Conservation (phyloP, 2,888 invertebrate species). For the Antheraea yamamai region DNA sequence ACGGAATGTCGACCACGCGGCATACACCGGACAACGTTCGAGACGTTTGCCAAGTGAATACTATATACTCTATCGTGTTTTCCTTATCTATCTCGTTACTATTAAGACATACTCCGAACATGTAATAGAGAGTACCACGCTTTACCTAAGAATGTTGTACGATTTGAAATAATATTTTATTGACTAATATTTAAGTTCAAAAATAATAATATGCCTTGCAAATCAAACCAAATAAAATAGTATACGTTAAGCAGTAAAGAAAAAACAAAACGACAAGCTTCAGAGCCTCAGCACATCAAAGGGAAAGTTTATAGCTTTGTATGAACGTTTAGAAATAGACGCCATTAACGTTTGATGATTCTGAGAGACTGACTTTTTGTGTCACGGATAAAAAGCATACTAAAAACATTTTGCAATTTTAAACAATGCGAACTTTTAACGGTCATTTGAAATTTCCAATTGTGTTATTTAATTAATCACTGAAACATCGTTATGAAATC, state of each 20-base stretch:
- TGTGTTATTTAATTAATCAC: background rate
- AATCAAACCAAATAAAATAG: slow-evolving; percentile 24
- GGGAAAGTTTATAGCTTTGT: slow-evolving; percentile 48
- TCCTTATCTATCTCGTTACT: background rate
- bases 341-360: slow-evolving; percentile 46
- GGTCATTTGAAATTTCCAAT: background rate
- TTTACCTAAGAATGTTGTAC: background rate
- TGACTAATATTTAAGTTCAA: background rate
- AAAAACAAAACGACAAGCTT: slow-evolving; percentile 40
- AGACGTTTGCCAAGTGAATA: slow-evolving; percentile 23
- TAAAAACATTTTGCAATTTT: slow-evolving; percentile 23
- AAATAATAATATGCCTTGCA: slow-evolving; percentile 25
- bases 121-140: background rate
- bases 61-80: slow-evolving; percentile 8
- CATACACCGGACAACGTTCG: slow-evolving; percentile 43
- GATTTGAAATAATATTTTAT: background rate
- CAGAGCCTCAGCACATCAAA: slow-evolving; percentile 49
- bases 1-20: slow-evolving; percentile 44
- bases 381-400: slow-evolving; percentile 20
- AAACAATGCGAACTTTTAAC: slow-evolving; percentile 9
- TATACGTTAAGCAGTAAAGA: slow-evolving; percentile 22
- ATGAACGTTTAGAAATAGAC: slow-evolving; percentile 46
- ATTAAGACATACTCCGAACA: background rate
- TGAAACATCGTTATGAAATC: background rate
- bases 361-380: slow-evolving; percentile 31